Evolutionary conservation across 2,888 invertebrate genomes (phyloP).

Genomic region (Molorchus minor): DNA sequence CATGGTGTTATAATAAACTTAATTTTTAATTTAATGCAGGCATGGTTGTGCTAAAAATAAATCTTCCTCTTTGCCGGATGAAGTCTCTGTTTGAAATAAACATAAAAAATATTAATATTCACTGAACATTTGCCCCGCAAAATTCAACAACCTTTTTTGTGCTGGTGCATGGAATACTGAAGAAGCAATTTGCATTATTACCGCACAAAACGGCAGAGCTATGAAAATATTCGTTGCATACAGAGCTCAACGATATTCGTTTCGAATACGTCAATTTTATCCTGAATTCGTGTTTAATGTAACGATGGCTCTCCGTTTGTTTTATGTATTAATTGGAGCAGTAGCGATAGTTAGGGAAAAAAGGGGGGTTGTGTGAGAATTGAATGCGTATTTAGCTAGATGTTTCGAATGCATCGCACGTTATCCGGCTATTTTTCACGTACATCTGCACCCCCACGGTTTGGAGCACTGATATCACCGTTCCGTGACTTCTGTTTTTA

Average conservation of each 20-base stretch:
- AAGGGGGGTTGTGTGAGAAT: constrained; percentile 10
- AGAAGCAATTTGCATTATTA: constrained; percentile 12
- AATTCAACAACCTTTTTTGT: constrained; percentile 15
- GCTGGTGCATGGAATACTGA: constrained; percentile 9
- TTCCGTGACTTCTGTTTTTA: constrained; percentile 48
- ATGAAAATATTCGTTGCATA: constrained; percentile 6
- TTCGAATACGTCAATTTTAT: constrained; percentile 10
- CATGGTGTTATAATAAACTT: too few relatives aligned
- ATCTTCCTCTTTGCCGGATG: too few relatives aligned
- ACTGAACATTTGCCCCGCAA: constrained; percentile 1
- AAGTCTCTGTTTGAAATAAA: constrained; percentile 2
- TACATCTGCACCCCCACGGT: constrained; percentile 48
- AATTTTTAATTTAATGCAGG: too few relatives aligned
- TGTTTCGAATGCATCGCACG: constrained; percentile 45
- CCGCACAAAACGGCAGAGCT: not conserved
- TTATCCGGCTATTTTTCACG: constrained; percentile 50
- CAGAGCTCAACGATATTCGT: constrained; percentile 6
- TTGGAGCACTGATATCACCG: constrained; percentile 46
- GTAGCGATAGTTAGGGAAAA: not conserved
- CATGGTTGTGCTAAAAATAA: too few relatives aligned
- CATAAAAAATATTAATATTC: constrained; percentile 18
- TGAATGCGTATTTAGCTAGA: constrained; percentile 23
- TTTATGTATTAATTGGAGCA: constrained; percentile 1
- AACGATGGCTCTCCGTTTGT: not conserved
- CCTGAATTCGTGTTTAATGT: constrained; percentile 6